phyloP scores from a whole-genome alignment of 30 jellyfish, hydroid and myxozoan species.

The Morbakka virulenta region DNA sequence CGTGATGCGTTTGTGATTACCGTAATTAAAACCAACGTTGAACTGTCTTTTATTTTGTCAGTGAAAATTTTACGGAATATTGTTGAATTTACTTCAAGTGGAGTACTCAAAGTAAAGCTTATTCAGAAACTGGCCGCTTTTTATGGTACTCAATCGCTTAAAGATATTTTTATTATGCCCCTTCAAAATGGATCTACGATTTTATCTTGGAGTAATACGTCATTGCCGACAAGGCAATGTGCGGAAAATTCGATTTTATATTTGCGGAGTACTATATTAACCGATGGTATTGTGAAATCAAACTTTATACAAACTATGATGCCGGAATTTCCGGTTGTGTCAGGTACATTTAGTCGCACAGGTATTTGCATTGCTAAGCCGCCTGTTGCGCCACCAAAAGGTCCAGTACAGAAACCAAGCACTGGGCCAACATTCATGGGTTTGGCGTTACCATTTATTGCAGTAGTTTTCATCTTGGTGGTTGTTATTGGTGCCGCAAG shows the following conservation, averaged over 20 bases:
- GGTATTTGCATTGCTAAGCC: constrained; percentile 50
- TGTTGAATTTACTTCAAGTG: constrained; percentile 8
- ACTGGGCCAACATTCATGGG: constrained; percentile 6
- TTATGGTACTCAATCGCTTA: constrained; percentile 10
- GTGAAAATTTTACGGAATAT: constrained; percentile 8
- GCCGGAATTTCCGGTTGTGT: constrained; percentile 58
- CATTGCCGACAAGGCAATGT: constrained; percentile 25
- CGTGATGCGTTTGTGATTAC: constrained; percentile 49
- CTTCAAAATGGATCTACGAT: constrained; percentile 44
- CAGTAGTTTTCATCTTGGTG: constrained; percentile 32
- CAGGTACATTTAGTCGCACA: neutral
- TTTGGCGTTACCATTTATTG: constrained; percentile 45
- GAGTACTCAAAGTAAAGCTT: constrained; percentile 13
- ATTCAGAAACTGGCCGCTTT: constrained; percentile 23
- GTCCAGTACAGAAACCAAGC: constrained; percentile 38
- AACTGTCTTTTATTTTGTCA: constrained; percentile 23
- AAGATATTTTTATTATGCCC: constrained; percentile 3
- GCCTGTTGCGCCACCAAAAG: constrained; percentile 15
- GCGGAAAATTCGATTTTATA: constrained; percentile 15
- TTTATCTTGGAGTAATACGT: constrained; percentile 53
- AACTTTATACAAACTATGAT: constrained; percentile 43
- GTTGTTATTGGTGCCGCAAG: constrained; percentile 21
- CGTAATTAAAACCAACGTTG: constrained; percentile 10
- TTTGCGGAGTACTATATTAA: neutral
- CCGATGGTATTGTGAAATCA: constrained; percentile 40